A percentile compares a stretch with the other conserved stretches of the same genome.
phyloP scores from a whole-genome alignment of 2,888 invertebrate species.

The Helleia helle region DNA sequence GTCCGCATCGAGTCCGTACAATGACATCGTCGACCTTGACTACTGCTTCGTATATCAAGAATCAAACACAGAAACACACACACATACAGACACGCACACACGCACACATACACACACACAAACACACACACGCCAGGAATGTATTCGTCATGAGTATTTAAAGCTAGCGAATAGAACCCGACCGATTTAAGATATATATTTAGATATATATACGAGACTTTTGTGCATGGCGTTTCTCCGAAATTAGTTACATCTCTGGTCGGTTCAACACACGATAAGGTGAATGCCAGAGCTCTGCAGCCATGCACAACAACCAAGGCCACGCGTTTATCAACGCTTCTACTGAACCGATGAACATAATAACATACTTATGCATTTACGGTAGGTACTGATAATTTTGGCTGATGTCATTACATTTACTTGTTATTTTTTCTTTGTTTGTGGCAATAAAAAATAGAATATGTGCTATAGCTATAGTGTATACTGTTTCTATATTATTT shows the following conservation, averaged over 20 bases:
- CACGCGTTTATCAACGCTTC: slow-evolving; percentile 24
- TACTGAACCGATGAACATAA: slow-evolving; percentile 12
- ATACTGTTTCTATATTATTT: too few relatives aligned
- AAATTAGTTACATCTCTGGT: slow-evolving; percentile 33
- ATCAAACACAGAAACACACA: slow-evolving; percentile 30
- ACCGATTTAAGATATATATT: slow-evolving; percentile 30
- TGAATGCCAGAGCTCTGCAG: slow-evolving; percentile 46
- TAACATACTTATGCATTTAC: neutral
- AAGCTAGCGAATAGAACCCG: slow-evolving; percentile 41
- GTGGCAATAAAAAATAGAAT: too few relatives aligned
- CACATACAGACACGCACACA: too few relatives aligned
- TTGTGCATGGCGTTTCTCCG: slow-evolving; percentile 23
- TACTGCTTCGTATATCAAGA: slow-evolving; percentile 56
- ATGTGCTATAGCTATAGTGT: too few relatives aligned
- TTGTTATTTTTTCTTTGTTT: too few relatives aligned
- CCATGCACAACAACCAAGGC: slow-evolving; percentile 55
- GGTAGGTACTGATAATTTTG: too few relatives aligned
- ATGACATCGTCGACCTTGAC: slow-evolving; percentile 72
- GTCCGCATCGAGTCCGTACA: slow-evolving; percentile 60
- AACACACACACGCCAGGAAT: slow-evolving; percentile 40
- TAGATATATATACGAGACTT: slow-evolving; percentile 24
- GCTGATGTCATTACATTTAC: too few relatives aligned
- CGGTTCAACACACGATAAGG: slow-evolving; percentile 71
- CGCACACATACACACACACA: too few relatives aligned
- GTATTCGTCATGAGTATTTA: slow-evolving; percentile 49